phyloP scores from a whole-genome alignment of 35 echinoderm and acorn worm genomes.

The Patiria miniata region DNA sequence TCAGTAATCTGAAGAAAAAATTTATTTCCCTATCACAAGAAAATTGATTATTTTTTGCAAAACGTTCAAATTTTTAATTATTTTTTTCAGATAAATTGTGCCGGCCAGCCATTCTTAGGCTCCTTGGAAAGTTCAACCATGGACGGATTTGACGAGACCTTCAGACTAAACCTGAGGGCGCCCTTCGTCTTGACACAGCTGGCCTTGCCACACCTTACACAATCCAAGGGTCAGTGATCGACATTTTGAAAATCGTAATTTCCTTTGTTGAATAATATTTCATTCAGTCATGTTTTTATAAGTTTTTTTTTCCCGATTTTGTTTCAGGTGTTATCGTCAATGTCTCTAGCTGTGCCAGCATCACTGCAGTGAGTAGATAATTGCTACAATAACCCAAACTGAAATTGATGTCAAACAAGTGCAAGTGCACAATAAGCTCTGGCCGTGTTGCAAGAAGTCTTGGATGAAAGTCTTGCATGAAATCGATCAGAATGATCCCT shows the following conservation, averaged over 20 bases:
- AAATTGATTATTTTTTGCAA: background rate
- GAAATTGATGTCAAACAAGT: too few species aligned
- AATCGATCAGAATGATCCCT: too few species aligned
- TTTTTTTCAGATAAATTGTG: constrained; percentile 40
- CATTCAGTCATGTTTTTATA: too few species aligned
- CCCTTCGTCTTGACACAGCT: constrained; percentile 28
- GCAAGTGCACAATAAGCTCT: too few species aligned
- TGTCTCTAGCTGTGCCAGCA: background rate
- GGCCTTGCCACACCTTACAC: background rate
- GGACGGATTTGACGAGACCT: constrained; percentile 36
- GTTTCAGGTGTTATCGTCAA: background rate
- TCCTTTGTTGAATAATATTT: too few species aligned
- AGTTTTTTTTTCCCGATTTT: too few species aligned
- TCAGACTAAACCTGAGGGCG: constrained; percentile 30
- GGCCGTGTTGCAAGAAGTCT: too few species aligned
- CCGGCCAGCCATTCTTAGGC: background rate
- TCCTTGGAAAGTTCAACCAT: constrained; percentile 16
- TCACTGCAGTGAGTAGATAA: background rate
- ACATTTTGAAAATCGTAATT: too few species aligned
- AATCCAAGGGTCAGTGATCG: constrained; percentile 35
- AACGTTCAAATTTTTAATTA: background rate
- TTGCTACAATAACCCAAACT: background rate
- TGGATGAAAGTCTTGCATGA: too few species aligned
- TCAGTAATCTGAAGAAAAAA: background rate
- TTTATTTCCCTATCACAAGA: background rate